Percentiles rank a stretch among this genome's conserved stretches.
Evolutionary conservation across 2,113 vertebrate species (phyloP).

Genomic region (Python bivittatus): DNA sequence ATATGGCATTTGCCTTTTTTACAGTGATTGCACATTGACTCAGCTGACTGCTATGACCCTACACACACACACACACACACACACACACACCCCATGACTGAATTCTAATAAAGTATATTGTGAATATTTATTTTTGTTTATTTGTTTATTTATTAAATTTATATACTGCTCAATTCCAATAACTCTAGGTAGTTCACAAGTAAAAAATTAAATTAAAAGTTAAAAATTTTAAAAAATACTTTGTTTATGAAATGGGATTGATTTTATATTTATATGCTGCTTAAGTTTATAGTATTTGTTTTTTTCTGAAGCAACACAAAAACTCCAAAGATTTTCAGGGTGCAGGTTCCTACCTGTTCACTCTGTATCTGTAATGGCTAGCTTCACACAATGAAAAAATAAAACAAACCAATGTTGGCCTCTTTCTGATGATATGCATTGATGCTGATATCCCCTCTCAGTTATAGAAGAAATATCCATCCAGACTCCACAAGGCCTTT

Average conservation of each 20-base stretch:
- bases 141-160: background rate
- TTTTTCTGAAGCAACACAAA: background rate
- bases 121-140: background rate
- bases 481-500: background rate
- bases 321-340: background rate
- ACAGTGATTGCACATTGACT: background rate
- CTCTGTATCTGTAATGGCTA: background rate
- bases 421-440: background rate
- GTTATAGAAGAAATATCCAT: background rate
- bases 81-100: background rate
- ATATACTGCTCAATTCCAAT: background rate
- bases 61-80: no score
- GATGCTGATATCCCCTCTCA: background rate
- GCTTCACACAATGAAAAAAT: background rate
- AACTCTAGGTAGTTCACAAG: background rate
- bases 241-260: background rate
- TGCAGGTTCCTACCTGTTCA: background rate
- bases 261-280: background rate
- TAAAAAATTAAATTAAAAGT: background rate
- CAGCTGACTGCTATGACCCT: background rate
- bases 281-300: background rate
- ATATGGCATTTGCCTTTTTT: background rate
- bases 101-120: background rate
- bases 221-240: background rate
- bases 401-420: background rate